These are phyloP conservation scores for Thalassophryne amazonica DNA, from an alignment of 2,797 vertebrate species.

Conservation along the genomic window DNA sequence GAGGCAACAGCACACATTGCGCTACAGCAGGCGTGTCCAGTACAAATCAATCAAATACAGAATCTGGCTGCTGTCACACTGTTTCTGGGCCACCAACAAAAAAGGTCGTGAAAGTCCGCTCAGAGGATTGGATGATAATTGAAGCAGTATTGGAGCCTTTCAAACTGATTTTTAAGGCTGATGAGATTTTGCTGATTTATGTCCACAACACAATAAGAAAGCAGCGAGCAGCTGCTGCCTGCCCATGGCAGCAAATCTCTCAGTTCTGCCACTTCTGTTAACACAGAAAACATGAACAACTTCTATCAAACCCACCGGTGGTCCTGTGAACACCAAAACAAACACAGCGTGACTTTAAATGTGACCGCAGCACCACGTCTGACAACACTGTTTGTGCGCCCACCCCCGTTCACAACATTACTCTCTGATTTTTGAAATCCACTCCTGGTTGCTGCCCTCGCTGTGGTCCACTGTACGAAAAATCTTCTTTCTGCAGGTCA, in stretches of 20 bases:
- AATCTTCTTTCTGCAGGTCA: neutral
- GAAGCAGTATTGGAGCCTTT: neutral
- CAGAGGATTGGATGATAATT: too few relatives aligned
- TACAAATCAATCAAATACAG: too few relatives aligned
- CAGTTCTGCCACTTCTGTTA: constrained; percentile 3
- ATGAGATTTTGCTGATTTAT: constrained; percentile 1
- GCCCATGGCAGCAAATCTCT: neutral
- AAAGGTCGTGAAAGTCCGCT: too few relatives aligned
- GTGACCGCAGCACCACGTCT: constrained; percentile 8
- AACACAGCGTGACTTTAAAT: constrained; percentile 10
- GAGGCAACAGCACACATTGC: too few relatives aligned
- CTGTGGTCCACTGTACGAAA: neutral
- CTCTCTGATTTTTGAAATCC: constrained; percentile 16
- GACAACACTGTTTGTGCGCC: constrained; percentile 30
- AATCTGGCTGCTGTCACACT: too few relatives aligned
- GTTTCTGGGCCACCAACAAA: too few relatives aligned
- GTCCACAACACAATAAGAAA: neutral
- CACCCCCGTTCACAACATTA: constrained; percentile 28
- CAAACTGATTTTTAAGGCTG: too few relatives aligned
- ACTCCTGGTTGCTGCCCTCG: neutral
- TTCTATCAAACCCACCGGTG: constrained; percentile 11
- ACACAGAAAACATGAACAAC: constrained; percentile 8
- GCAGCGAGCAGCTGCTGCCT: neutral
- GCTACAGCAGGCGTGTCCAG: too few relatives aligned
- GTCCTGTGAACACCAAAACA: constrained; percentile 19